Evolutionary conservation across 2,797 vertebrate genomes (phyloP).

Genomic region (Hephaestus fuliginosus): DNA sequence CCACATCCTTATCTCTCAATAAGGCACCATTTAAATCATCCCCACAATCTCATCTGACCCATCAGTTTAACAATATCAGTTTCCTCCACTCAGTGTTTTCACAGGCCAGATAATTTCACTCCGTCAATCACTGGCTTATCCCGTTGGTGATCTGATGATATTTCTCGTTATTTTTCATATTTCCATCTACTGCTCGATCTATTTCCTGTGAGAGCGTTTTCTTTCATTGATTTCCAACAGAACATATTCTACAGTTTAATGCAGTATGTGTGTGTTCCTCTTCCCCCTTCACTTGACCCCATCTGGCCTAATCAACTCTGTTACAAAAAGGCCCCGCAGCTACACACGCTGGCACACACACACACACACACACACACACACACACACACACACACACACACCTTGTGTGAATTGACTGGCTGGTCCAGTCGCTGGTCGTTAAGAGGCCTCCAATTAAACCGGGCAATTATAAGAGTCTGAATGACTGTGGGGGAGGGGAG

Average conservation of each 20-base stretch:
- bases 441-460: constrained; percentile 85
- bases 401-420: constrained; percentile 80
- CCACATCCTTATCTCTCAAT: not conserved
- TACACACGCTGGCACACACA: constrained; percentile 41
- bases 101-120: constrained; percentile 6
- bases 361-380: constrained; percentile 45
- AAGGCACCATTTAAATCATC: constrained; percentile 18
- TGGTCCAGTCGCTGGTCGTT: constrained; percentile 76
- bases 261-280: constrained; percentile 54
- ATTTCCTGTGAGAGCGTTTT: constrained; percentile 56
- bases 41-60: not conserved
- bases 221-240: constrained; percentile 53
- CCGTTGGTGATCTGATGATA: constrained; percentile 22
- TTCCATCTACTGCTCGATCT: constrained; percentile 9
- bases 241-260: constrained; percentile 69
- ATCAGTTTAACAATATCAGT: constrained; percentile 7
- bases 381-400: constrained; percentile 50
- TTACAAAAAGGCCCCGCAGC: constrained; percentile 67
- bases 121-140: constrained; percentile 3
- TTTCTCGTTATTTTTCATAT: constrained; percentile 52
- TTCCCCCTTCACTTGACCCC: constrained; percentile 77
- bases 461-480: constrained; percentile 82
- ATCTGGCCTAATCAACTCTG: constrained; percentile 79
- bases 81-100: not conserved
- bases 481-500: constrained; percentile 70